Base-by-base conservation (phyloP, 2,113 vertebrate species). In the Callithrix jacchus region DNA sequence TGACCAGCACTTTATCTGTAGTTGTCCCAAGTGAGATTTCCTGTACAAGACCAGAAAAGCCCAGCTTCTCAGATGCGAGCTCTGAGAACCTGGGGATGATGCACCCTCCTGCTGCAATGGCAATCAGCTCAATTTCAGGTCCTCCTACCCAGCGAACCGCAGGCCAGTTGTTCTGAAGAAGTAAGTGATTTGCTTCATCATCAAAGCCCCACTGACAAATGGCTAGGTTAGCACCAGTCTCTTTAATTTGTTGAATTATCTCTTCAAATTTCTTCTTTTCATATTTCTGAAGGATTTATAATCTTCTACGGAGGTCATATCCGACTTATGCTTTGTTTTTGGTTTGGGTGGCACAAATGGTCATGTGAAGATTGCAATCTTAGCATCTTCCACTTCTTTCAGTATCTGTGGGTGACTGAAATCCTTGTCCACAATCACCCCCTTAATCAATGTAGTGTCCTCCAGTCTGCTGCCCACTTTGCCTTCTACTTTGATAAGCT, bases 381-480 rank as follows among this genome's bases (percentile, higher is more conserved):
- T 64, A 30, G 61, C 61, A 64, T 64, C 61, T 64, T 30, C 27
- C 27, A 30, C 61, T 99, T 99, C 54, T 98, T 99, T 99, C 64
- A 99, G 99, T 99, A 99, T 99, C 98, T 99, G 99, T 3, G 99
- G 99, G 97, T 99, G 99, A 97, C 99, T 99, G 98, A 99, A 99
- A 96, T 99, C 99, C 98, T 99, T 99, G 98, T 99, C 99, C 91
- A 99, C 99, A 35, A 99, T 98, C 58, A 99, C 99, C 40, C 99
- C 99, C 98, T 99, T 99, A 88, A 99, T 98, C 40, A 99, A 98
- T 96, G 99, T 99, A 0, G 99, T 99, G 97, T 99, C 99, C 97
- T 99, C 99, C 98, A 99, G 98, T 97, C 99, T 99, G 32, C 99
- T 99, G 87, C 99, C 99, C 71, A 99, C 99, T 98, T 99, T 99